Percentiles rank a stretch among this genome's conserved stretches.
Evolutionary conservation across 2,113 vertebrate genomes (phyloP).

Genomic region (Hemiscyllium ocellatum): DNA sequence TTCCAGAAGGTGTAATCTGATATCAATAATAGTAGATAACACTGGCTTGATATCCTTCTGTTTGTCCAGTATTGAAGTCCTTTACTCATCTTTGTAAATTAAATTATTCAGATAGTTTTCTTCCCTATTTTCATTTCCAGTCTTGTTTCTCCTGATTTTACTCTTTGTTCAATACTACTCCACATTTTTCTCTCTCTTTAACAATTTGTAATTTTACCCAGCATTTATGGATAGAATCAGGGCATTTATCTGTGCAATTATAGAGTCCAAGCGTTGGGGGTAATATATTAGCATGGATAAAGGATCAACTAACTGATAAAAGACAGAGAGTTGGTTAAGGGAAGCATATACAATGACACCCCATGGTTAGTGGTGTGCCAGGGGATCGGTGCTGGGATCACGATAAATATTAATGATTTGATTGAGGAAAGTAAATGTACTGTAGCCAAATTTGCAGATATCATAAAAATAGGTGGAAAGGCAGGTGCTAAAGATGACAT

Average conservation of each 20-base stretch:
- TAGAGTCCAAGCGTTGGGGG: too few relatives aligned
- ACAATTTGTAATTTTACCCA: not conserved
- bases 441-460: too few relatives aligned
- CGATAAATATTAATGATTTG: too few relatives aligned
- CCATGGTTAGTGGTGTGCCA: too few relatives aligned
- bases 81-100: not conserved
- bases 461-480: too few relatives aligned
- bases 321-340: too few relatives aligned
- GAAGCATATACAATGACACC: too few relatives aligned
- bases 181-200: not conserved
- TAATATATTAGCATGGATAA: too few relatives aligned
- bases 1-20: not conserved
- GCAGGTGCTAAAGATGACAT: too few relatives aligned
- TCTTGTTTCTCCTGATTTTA: not conserved
- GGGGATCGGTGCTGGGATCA: too few relatives aligned
- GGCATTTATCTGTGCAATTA: not conserved
- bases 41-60: not conserved
- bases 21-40: not conserved
- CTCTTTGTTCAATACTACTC: not conserved
- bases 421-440: too few relatives aligned
- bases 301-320: too few relatives aligned
- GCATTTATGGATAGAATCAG: not conserved
- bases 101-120: not conserved
- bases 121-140: not conserved
- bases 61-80: not conserved